Base-by-base conservation (phyloP, 2,888 invertebrate species). In the Macrosiphum euphorbiae region DNA sequence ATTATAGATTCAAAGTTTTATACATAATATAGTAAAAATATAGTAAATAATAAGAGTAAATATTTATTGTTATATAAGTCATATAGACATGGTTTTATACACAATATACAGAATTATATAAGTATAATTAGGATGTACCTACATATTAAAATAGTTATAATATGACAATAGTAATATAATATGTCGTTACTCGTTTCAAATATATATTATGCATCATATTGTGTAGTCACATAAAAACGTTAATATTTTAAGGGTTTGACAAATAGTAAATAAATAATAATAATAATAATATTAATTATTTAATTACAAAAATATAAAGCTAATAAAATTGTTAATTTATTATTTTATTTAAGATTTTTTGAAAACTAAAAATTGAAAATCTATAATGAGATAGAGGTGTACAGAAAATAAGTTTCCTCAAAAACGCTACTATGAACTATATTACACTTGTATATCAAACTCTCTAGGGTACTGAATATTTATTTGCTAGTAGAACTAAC, bases 391-490 rank as follows among this genome's bases (percentile, higher is more conserved):
- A 16, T 78, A 78, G 1, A 35, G 7, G 44, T 28, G 47, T 47
- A 47, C 26, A 47, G 7, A 55, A 35, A 88, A 52, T 35, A 88
- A 26, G 16, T 88, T 78, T 78, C 58, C 50, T 58, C 7, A 13
- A 55, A 55, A 55, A 26, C 88, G 20, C 35, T 78, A 41, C 35
- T 78, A 35, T 35, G 20, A 41, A 78, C 78, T 8, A 78, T 10
- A 78, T 78, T 20, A 78, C 35, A 35, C 20, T 78, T 35, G 78
- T 78, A 58, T 88, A 44, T 58, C 16, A 13, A 58, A 88, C 28
- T 58, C 88, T 41, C 88, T 41, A 5, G 44, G 41, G 88, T 28
- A 88, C 88, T 88, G 26, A 88, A 88, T 88, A 88, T 88, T 58
- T 41, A 88, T 88, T 58, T 88, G 41, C 24, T 58, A 41, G 55